Conservation (phyloP, 2,888 invertebrate species). For the Tridacna gigas region DNA sequence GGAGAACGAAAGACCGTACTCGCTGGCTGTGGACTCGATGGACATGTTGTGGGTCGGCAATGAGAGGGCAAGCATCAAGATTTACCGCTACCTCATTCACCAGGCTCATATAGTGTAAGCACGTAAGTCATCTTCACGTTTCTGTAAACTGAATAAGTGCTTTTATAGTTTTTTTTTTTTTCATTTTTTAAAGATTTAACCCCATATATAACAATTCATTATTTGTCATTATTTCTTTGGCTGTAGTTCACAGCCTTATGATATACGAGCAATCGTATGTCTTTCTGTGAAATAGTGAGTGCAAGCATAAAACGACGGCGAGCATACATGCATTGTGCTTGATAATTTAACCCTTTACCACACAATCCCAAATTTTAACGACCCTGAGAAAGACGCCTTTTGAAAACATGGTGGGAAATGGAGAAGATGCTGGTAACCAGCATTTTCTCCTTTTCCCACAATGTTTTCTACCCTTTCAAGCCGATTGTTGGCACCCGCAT, state of each 20-base stretch:
- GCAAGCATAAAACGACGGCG: too few species aligned
- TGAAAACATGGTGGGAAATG: neutral
- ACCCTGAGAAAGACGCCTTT: neutral
- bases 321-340: too few species aligned
- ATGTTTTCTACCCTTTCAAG: neutral
- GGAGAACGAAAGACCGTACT: constrained; percentile 60
- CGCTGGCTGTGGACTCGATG: constrained; percentile 60
- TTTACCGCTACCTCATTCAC: constrained; percentile 57
- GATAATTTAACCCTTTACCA: too few species aligned
- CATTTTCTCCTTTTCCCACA: neutral
- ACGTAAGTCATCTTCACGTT: constrained; percentile 36
- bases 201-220: too few species aligned
- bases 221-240: too few species aligned
- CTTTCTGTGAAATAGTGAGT: too few species aligned
- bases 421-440: neutral
- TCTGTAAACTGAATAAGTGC: neutral
- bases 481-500: too few species aligned
- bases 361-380: neutral
- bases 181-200: too few species aligned
- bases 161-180: neutral
- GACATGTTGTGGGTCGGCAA: constrained; percentile 65
- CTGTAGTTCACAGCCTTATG: too few species aligned
- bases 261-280: too few species aligned
- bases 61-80: constrained; percentile 61
- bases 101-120: constrained; percentile 66